These are phyloP conservation scores for Eidolon dupreanum DNA, from an alignment of 2,797 vertebrate species.

Conservation along the genomic window DNA sequence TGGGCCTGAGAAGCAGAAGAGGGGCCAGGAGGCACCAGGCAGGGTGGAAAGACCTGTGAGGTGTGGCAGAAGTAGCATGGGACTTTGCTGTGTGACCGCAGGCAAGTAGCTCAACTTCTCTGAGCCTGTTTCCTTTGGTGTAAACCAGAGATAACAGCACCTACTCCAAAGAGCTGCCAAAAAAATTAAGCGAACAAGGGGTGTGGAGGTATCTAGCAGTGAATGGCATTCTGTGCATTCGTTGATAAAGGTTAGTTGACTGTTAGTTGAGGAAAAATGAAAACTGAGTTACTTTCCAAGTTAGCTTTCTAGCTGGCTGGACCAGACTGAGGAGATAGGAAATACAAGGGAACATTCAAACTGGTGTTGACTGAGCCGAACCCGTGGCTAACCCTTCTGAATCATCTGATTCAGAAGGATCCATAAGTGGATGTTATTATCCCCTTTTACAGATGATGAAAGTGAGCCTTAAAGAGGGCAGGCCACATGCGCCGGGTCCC, in stretches of 20 bases:
- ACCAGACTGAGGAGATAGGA: background rate
- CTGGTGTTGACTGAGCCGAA: accelerated
- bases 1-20: background rate
- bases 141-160: background rate
- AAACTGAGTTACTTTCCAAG: background rate
- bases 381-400: background rate
- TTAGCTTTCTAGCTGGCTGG: background rate
- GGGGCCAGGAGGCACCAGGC: background rate
- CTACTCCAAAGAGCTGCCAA: background rate
- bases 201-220: background rate
- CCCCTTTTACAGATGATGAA: background rate
- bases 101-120: background rate
- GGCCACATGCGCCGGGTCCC: accelerated
- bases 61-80: background rate
- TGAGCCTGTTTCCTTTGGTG: background rate
- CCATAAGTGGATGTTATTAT: too few species aligned
- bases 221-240: background rate
- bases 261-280: background rate
- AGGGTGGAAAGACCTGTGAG: background rate
- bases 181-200: background rate
- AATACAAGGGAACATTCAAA: accelerated
- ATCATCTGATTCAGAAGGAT: background rate
- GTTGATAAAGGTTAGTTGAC: background rate
- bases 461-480: background rate
- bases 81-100: background rate